Evolutionary conservation across 2,797 vertebrate genomes (phyloP).

Genomic region (Tamandua tetradactyla): DNA sequence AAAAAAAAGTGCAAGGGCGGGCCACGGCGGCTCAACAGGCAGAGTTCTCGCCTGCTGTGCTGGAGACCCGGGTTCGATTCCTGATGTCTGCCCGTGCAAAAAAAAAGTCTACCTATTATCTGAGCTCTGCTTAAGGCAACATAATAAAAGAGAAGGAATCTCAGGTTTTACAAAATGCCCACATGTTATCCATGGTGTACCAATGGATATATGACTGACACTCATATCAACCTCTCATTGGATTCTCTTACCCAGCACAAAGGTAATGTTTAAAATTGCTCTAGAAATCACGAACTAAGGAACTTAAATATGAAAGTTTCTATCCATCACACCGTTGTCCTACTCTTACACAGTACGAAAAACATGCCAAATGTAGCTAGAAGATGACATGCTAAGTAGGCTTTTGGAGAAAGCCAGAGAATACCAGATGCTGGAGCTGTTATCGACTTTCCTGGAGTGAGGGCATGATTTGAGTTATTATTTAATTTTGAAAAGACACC

Average conservation of each 20-base stretch:
- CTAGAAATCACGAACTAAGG: constrained; percentile 69
- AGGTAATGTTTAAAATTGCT: constrained; percentile 62
- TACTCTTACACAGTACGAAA: constrained; percentile 54
- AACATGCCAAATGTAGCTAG: not conserved
- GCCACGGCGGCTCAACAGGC: too few species aligned
- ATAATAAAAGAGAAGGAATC: constrained; percentile 67
- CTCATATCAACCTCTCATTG: constrained; percentile 66
- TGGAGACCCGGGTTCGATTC: too few species aligned
- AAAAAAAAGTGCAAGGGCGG: too few species aligned
- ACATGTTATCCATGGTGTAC: constrained; percentile 59
- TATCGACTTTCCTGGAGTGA: not conserved
- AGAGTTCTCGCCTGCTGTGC: too few species aligned
- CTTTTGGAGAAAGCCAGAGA: not conserved
- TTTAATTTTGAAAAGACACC: constrained; percentile 36
- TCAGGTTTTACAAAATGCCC: constrained; percentile 68
- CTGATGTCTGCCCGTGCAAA: too few species aligned
- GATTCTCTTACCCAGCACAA: constrained; percentile 67
- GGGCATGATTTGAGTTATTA: not conserved
- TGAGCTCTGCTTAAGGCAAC: constrained; percentile 72
- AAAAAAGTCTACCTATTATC: constrained; percentile 62
- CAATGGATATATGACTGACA: constrained; percentile 53
- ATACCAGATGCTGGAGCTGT: not conserved
- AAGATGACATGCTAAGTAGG: not conserved
- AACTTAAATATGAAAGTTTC: constrained; percentile 57
- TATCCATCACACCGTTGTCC: not conserved